phyloP scores from a whole-genome alignment of 2,888 invertebrate genomes.

The Hydrotaea diabolus region DNA sequence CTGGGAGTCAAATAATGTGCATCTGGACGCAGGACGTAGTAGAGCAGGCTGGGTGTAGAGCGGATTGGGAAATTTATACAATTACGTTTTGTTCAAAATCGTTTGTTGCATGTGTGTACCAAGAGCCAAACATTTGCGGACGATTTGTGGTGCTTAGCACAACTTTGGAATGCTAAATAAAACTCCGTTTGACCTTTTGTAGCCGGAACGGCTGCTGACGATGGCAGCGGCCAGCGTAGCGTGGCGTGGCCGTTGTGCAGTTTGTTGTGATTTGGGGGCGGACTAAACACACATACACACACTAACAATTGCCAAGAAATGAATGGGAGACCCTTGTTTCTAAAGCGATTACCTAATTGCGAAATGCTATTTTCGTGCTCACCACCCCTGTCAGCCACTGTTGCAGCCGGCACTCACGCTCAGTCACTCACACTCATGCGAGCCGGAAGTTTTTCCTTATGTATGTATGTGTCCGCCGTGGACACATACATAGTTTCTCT shows the following conservation, averaged over 20 bases:
- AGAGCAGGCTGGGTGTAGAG: not conserved
- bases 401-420: not conserved
- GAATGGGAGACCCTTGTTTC: constrained; percentile 52
- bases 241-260: constrained; percentile 5
- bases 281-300: constrained; percentile 37
- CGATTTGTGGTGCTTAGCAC: constrained; percentile 62
- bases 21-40: not conserved
- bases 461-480: constrained; percentile 10
- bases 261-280: constrained; percentile 18
- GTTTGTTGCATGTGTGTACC: constrained; percentile 62
- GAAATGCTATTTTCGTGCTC: constrained; percentile 48
- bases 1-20: not conserved
- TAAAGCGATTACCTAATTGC: constrained; percentile 62
- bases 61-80: constrained; percentile 49
- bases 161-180: constrained; percentile 61
- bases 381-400: too few species aligned
- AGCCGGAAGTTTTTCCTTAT: constrained; percentile 12
- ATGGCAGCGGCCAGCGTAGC: not conserved
- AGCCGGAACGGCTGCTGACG: constrained; percentile 3
- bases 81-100: constrained; percentile 62
- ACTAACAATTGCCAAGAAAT: constrained; percentile 29
- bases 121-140: constrained; percentile 62
- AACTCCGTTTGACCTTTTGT: constrained; percentile 60
- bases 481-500: not conserved
- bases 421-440: not conserved